These are phyloP conservation scores for Drosophila orena DNA, from an alignment of 1,140 invertebrate genomes.

Conservation along the genomic window DNA sequence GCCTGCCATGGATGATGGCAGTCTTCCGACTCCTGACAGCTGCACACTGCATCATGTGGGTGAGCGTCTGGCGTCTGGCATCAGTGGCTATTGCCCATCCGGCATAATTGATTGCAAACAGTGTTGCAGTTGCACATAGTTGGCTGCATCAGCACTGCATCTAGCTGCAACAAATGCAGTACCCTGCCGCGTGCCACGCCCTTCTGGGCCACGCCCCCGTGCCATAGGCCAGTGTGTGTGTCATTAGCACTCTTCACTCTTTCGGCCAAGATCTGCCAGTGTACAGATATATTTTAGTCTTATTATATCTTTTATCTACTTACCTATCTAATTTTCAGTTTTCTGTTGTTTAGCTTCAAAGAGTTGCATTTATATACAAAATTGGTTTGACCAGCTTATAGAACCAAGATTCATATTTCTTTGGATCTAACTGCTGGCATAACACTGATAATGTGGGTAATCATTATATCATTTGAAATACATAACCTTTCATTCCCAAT, in stretches of 20 bases:
- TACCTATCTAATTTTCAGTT: not conserved
- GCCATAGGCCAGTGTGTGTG: slow-evolving; percentile 39
- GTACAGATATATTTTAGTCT: slow-evolving; percentile 7
- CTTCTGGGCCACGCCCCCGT: not conserved
- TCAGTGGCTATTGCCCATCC: slow-evolving; percentile 4
- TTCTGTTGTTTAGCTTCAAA: too few relatives aligned
- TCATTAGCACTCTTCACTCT: slow-evolving; percentile 43
- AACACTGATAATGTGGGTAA: not conserved
- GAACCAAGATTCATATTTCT: too few relatives aligned
- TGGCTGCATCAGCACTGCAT: slow-evolving; percentile 4
- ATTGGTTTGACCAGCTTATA: too few relatives aligned
- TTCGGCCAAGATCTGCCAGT: slow-evolving; percentile 1
- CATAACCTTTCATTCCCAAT: not conserved
- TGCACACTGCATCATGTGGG: slow-evolving; percentile 14
- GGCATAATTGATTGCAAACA: slow-evolving; percentile 38
- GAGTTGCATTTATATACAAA: too few relatives aligned
- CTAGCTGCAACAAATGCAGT: slow-evolving; percentile 19
- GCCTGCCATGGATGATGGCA: slow-evolving; percentile 18
- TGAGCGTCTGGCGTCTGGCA: slow-evolving; percentile 6
- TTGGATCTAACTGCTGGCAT: too few relatives aligned
- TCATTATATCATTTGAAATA: not conserved
- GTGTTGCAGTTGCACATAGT: slow-evolving; percentile 21
- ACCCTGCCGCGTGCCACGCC: slow-evolving; percentile 20
- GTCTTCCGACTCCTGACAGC: slow-evolving; percentile 17
- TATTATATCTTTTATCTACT: not conserved